Percentiles rank a stretch among this genome's conserved stretches.
phyloP scores from a whole-genome alignment of 2,113 vertebrate genomes.

The Scortum barcoo region DNA sequence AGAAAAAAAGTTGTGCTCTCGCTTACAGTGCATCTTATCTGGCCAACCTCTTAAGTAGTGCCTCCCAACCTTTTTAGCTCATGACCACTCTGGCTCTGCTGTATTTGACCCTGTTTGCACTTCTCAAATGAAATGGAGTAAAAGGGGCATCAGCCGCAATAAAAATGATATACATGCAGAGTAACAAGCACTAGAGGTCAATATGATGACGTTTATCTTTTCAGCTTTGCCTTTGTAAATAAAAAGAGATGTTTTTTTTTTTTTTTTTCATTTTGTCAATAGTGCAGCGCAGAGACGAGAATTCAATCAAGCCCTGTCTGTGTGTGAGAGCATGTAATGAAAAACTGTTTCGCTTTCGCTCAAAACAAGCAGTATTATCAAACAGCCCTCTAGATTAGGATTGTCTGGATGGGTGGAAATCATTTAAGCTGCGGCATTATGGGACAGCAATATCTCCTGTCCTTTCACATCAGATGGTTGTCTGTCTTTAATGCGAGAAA shows the following conservation, averaged over 20 bases:
- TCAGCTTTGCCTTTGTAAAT: background rate
- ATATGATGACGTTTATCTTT: background rate
- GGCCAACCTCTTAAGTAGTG: background rate
- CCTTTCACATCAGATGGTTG: background rate
- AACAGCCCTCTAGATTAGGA: slow-evolving; percentile 2
- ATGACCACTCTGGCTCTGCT: background rate
- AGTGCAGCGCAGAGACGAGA: background rate
- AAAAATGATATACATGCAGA: background rate
- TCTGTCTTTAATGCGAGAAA: background rate
- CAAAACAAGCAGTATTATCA: slow-evolving; percentile 3
- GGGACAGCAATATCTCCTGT: background rate
- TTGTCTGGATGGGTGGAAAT: slow-evolving; percentile 5
- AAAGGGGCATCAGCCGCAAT: background rate
- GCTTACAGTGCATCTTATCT: background rate
- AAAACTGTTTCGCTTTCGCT: slow-evolving; percentile 21
- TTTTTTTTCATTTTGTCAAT: background rate
- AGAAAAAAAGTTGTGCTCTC: background rate
- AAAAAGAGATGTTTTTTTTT: background rate
- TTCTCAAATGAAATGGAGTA: background rate
- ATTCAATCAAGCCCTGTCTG: background rate
- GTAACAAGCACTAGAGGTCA: slow-evolving; percentile 10
- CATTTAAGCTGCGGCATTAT: background rate
- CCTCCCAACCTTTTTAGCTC: background rate
- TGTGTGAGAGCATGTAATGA: slow-evolving; percentile 19
- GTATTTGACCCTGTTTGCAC: background rate